phyloP scores from a whole-genome alignment of 2,797 vertebrate species.

The Catharus ustulatus region DNA sequence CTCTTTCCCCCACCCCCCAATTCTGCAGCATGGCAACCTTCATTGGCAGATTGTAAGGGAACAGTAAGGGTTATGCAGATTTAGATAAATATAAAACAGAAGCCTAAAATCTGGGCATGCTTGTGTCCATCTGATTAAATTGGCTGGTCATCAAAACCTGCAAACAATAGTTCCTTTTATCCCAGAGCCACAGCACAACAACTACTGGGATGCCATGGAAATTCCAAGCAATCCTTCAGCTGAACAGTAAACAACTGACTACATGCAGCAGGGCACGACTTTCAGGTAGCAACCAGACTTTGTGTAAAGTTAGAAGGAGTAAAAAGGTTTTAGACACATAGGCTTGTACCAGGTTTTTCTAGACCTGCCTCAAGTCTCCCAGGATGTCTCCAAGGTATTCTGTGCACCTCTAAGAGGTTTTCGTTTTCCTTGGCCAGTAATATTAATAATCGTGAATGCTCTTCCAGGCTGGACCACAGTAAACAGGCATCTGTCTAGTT shows the following conservation, averaged over 20 bases:
- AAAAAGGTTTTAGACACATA: neutral
- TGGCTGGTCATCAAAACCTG: slow-evolving; percentile 30
- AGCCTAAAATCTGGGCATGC: neutral
- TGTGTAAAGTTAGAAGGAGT: neutral
- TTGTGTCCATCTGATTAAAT: slow-evolving; percentile 14
- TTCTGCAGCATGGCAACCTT: neutral
- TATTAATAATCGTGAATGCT: neutral
- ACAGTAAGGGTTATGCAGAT: slow-evolving; percentile 15
- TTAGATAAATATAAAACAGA: slow-evolving; percentile 2
- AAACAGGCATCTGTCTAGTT: neutral
- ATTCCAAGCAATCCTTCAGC: slow-evolving; percentile 28
- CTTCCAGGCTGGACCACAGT: neutral
- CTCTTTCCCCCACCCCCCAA: too few species aligned
- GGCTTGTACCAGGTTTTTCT: neutral
- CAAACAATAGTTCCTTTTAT: slow-evolving; percentile 37
- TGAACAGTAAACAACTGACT: neutral
- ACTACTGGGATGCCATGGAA: neutral
- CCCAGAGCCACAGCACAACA: neutral
- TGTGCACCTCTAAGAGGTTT: neutral
- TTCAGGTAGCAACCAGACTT: neutral
- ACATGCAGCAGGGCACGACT: neutral
- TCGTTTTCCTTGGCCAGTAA: neutral
- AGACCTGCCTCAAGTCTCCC: neutral
- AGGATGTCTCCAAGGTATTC: neutral
- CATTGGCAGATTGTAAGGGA: neutral